Conservation (phyloP, 2,113 vertebrate genomes). For the Austrofundulus limnaeus region DNA sequence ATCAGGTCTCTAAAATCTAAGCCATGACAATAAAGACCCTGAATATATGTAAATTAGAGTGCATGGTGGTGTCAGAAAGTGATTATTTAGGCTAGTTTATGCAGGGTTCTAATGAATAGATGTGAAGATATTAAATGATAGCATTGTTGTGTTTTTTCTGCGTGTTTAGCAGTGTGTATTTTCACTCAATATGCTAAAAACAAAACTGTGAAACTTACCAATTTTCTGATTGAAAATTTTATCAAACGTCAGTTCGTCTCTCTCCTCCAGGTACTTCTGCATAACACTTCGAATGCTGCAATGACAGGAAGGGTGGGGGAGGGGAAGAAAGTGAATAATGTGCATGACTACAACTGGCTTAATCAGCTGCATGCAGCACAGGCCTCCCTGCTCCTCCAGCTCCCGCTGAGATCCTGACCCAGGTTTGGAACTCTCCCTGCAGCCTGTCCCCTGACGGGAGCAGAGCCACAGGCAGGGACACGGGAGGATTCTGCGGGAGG, state of each 20-base stretch:
- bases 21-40: too few species aligned
- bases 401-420: slow-evolving; percentile 34
- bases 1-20: too few species aligned
- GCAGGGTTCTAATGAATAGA: too few species aligned
- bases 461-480: slow-evolving; percentile 25
- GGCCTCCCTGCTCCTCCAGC: slow-evolving; percentile 25
- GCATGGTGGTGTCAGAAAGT: too few species aligned
- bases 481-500: slow-evolving; percentile 31
- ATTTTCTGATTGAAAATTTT: slow-evolving; percentile 99
- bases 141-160: too few species aligned
- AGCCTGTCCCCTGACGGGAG: slow-evolving; percentile 50
- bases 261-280: slow-evolving; percentile 97
- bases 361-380: not conserved
- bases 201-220: slow-evolving; percentile 82
- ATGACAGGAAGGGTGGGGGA: slow-evolving; percentile 35
- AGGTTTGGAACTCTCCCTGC: slow-evolving; percentile 49
- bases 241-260: slow-evolving; percentile 94
- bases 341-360: not conserved
- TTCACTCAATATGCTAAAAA: not conserved
- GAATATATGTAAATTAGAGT: too few species aligned
- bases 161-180: too few species aligned
- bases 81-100: too few species aligned
- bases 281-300: slow-evolving; percentile 96
- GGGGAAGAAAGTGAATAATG: slow-evolving; percentile 13
- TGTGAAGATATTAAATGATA: too few species aligned